Percentiles rank a stretch among this genome's conserved stretches.
Conservation (phyloP, 2,797 vertebrate genomes). For the Sphenopsis melanotis region DNA sequence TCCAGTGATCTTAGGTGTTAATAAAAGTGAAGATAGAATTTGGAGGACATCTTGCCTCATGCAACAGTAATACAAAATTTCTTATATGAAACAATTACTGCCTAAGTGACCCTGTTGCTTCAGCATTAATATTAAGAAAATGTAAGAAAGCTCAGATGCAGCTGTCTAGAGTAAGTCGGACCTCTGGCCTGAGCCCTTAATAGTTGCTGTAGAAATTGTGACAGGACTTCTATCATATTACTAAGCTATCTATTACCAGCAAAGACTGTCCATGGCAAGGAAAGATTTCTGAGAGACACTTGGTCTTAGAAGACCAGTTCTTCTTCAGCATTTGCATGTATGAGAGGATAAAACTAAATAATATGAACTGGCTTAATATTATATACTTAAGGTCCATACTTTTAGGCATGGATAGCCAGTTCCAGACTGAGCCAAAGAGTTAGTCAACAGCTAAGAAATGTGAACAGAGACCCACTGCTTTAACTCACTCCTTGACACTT, state of each 20-base stretch:
- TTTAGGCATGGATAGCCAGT: background rate
- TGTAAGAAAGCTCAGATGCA: background rate
- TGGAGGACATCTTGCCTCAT: background rate
- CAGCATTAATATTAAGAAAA: background rate
- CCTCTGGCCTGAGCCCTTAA: background rate
- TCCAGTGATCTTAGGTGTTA: background rate
- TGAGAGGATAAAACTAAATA: background rate
- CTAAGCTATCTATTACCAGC: background rate
- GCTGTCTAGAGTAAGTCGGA: background rate
- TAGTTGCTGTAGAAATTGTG: accelerated
- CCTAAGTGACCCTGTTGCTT: background rate
- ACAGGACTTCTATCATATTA: background rate
- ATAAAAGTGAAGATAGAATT: background rate
- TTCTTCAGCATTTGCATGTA: background rate
- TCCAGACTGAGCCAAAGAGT: background rate
- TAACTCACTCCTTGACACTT: accelerated
- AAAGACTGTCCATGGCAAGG: background rate
- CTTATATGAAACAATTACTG: background rate
- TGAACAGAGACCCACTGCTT: background rate
- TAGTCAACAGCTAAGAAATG: background rate
- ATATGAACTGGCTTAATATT: background rate
- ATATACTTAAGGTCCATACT: background rate
- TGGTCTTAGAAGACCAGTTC: background rate
- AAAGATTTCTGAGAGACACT: background rate
- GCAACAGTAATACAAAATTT: background rate